Conservation (phyloP, 2,113 vertebrate genomes). For the Lepisosteus oculatus region DNA sequence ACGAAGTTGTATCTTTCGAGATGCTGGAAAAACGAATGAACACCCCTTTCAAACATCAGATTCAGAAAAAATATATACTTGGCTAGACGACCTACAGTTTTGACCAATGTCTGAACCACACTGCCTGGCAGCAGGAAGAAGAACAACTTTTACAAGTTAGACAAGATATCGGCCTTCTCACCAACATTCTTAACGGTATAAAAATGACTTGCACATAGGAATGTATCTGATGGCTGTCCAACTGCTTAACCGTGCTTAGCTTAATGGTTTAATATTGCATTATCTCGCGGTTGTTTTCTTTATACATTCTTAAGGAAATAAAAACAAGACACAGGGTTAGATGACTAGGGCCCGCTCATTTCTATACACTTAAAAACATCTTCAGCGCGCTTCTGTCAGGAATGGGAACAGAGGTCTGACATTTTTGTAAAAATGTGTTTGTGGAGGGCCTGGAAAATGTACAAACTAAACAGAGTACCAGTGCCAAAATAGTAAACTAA, state of each 20-base stretch:
- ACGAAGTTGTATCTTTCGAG: no score
- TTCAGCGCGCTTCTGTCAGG: conserved; percentile 35
- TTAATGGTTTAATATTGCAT: conserved; percentile 23
- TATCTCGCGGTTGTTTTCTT: conserved; percentile 30
- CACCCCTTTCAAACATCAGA: no score
- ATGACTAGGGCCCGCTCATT: conserved; percentile 22
- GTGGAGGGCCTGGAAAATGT: conserved; percentile 42
- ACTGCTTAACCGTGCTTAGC: conserved; percentile 23
- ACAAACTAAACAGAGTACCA: conserved; percentile 49
- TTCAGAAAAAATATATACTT: no score
- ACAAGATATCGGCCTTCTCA: conserved; percentile 6
- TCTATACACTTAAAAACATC: conserved; percentile 33
- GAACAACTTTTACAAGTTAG: no score
- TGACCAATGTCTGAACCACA: no score
- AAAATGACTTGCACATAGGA: conserved; percentile 12
- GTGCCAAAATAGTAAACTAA: conserved; percentile 40
- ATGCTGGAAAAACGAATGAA: no score
- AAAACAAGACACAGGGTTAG: conserved; percentile 34
- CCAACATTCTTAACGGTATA: conserved; percentile 16
- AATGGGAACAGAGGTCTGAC: conserved; percentile 21
- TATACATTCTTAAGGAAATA: conserved; percentile 34
- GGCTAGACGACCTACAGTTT: no score
- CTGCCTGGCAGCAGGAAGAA: no score
- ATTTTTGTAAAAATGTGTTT: conserved; percentile 20
- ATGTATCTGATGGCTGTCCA: conserved; percentile 17